phyloP scores from a whole-genome alignment of 64 coral and sea anemone genomes.

The Montipora efflorescens region DNA sequence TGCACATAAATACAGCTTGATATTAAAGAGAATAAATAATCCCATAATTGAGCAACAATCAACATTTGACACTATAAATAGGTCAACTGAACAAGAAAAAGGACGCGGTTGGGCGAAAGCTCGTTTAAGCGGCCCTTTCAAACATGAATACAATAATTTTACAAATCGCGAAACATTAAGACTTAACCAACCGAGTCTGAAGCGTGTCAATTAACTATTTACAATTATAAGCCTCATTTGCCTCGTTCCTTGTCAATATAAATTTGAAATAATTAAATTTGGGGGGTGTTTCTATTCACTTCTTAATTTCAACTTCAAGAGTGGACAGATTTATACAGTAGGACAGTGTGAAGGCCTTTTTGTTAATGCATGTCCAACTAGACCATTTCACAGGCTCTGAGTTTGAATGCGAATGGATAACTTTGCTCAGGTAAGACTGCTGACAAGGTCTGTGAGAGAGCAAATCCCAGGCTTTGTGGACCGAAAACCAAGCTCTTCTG shows the following conservation, averaged over 20 bases:
- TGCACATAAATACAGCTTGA: too few relatives aligned
- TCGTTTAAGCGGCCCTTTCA: constrained; percentile 71
- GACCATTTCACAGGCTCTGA: not conserved
- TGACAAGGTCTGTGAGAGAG: constrained; percentile 16
- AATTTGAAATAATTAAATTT: too few relatives aligned
- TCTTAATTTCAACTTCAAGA: not conserved
- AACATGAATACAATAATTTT: too few relatives aligned
- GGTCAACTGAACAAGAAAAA: not conserved
- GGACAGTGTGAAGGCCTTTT: not conserved
- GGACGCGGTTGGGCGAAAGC: constrained; percentile 79
- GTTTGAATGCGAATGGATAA: not conserved
- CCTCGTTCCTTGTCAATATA: too few relatives aligned
- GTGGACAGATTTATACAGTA: not conserved
- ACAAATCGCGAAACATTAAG: too few relatives aligned
- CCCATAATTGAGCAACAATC: constrained; percentile 27
- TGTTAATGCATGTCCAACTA: not conserved
- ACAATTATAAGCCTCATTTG: too few relatives aligned
- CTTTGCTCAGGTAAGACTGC: not conserved
- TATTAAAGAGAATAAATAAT: not conserved
- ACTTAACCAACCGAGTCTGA: too few relatives aligned
- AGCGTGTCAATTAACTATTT: too few relatives aligned
- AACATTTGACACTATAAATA: not conserved
- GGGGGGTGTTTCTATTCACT: too few relatives aligned
- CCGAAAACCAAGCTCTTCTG: constrained; percentile 2
- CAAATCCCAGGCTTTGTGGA: not conserved